phyloP scores from a whole-genome alignment of 1,140 invertebrate genomes.

The Gryon sp. region DNA sequence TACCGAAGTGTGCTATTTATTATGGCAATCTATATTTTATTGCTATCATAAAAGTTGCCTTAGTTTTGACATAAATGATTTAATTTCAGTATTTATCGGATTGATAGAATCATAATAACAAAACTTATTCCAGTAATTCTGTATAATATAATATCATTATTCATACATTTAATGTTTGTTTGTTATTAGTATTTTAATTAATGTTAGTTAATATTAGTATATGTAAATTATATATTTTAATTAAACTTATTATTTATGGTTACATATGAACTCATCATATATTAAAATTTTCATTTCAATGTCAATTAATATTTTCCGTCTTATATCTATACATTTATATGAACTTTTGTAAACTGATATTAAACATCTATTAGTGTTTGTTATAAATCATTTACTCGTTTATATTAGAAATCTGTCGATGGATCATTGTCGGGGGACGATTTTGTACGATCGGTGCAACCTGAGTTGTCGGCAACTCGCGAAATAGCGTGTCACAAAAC shows the following conservation, averaged over 20 bases:
- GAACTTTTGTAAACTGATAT: too few species aligned
- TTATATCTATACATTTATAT: too few species aligned
- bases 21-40: constrained; percentile 23
- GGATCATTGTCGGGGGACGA: constrained; percentile 6
- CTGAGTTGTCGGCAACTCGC: constrained; percentile 37
- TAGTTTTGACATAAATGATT: constrained; percentile 12
- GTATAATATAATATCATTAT: too few species aligned
- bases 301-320: too few species aligned
- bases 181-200: too few species aligned
- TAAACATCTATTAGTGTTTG: neutral
- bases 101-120: constrained; percentile 9
- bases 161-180: too few species aligned
- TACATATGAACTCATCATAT: too few species aligned
- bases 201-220: too few species aligned
- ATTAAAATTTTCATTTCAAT: too few species aligned
- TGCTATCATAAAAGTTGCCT: constrained; percentile 26
- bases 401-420: neutral
- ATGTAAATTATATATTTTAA: too few species aligned
- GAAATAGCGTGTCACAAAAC: constrained; percentile 65
- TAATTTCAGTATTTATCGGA: neutral
- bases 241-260: too few species aligned
- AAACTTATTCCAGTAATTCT: constrained; percentile 1
- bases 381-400: constrained; percentile 2
- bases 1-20: constrained; percentile 23
- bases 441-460: constrained; percentile 6